phyloP scores from a whole-genome alignment of 2,888 invertebrate genomes.

The Idaea dimidiata region DNA sequence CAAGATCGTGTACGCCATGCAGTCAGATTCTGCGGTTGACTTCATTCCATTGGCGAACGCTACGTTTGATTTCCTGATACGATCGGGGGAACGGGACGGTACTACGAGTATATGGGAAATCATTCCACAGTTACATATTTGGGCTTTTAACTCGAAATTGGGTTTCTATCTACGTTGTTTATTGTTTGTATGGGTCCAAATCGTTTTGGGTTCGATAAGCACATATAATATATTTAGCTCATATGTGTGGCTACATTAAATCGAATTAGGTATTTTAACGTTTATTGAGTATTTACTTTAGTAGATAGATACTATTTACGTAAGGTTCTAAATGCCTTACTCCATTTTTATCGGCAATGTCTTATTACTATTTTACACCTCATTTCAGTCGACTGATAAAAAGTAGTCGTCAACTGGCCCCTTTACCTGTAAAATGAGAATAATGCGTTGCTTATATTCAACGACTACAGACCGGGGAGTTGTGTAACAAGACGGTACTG shows the following conservation, averaged over 20 bases:
- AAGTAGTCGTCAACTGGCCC: too few species aligned
- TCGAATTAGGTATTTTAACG: background rate
- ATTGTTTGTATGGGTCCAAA: background rate
- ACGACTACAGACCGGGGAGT: too few species aligned
- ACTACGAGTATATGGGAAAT: background rate
- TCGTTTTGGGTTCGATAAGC: background rate
- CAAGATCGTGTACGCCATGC: background rate
- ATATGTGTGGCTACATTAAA: background rate
- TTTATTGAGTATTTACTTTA: background rate
- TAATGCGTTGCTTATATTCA: too few species aligned
- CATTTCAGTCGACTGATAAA: too few species aligned
- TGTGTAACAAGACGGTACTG: too few species aligned
- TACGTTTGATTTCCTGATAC: background rate
- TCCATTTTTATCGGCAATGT: too few species aligned
- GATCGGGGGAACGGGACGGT: background rate
- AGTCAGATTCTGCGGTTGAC: background rate
- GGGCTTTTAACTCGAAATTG: background rate
- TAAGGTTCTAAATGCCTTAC: too few species aligned
- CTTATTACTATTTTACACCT: too few species aligned
- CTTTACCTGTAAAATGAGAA: too few species aligned
- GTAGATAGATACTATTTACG: background rate
- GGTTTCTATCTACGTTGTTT: background rate
- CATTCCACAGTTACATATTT: background rate
- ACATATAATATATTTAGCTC: background rate
- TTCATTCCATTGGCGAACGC: background rate